phyloP scores from a whole-genome alignment of 2,888 invertebrate species.

The Pristionchus arcanus region DNA sequence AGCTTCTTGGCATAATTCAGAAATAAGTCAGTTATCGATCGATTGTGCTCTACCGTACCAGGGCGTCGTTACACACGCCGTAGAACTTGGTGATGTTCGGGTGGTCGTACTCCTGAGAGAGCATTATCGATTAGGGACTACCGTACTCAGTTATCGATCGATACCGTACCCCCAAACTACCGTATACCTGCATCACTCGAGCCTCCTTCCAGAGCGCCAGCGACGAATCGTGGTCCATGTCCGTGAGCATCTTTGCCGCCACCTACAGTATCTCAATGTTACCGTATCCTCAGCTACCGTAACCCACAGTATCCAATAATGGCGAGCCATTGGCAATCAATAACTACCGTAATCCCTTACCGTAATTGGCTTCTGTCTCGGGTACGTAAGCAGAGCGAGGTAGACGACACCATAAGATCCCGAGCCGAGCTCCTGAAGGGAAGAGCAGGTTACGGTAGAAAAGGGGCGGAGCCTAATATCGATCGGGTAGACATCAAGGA shows the following conservation, averaged over 20 bases:
- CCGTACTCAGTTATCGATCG: constrained; percentile 14
- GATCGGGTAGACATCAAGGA: not conserved
- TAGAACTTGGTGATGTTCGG: constrained; percentile 60
- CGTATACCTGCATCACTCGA: constrained; percentile 59
- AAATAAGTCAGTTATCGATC: not conserved
- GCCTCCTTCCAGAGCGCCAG: constrained; percentile 64
- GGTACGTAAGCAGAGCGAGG: constrained; percentile 57
- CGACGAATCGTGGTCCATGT: constrained; percentile 59
- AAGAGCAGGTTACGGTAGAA: not conserved
- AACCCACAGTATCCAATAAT: not conserved
- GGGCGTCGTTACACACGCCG: constrained; percentile 61
- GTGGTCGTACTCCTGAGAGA: constrained; percentile 57
- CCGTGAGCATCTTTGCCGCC: constrained; percentile 61
- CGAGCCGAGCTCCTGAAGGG: constrained; percentile 58
- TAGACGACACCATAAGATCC: constrained; percentile 64
- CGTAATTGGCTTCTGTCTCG: constrained; percentile 56
- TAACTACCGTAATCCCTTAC: not conserved
- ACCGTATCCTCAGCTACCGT: not conserved
- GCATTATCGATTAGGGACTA: not conserved
- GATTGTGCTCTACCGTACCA: not conserved
- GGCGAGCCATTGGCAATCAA: not conserved
- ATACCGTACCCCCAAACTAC: not conserved
- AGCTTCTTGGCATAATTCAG: no score
- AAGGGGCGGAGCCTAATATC: not conserved
- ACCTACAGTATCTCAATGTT: constrained; percentile 52